phyloP scores from a whole-genome alignment of 2,113 vertebrate genomes.

The Aix galericulata region DNA sequence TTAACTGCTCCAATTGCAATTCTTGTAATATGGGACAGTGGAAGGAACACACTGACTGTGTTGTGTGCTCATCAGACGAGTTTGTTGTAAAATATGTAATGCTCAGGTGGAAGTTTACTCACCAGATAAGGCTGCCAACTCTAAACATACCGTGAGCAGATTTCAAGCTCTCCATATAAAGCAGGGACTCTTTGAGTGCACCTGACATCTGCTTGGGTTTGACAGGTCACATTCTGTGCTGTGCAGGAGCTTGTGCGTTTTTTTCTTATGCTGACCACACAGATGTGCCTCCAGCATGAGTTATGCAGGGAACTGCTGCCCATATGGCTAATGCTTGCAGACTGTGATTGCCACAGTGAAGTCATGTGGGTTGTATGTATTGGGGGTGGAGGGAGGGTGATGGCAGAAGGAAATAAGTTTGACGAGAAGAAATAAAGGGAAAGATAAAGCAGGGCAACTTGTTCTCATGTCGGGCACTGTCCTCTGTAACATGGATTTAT shows the following conservation, averaged over 20 bases:
- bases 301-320: not conserved
- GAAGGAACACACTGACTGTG: not conserved
- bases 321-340: not conserved
- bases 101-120: not conserved
- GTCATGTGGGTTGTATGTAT: not conserved
- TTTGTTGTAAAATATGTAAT: not conserved
- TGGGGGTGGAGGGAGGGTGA: not conserved
- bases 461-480: not conserved
- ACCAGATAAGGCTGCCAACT: not conserved
- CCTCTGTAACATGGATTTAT: constrained; percentile 1
- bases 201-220: not conserved
- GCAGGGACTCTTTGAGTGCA: not conserved
- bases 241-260: not conserved
- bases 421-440: not conserved
- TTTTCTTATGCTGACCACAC: fast-evolving
- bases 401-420: not conserved
- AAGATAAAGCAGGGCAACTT: not conserved
- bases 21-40: not conserved
- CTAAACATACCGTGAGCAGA: not conserved
- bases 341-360: not conserved
- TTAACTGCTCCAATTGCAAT: not conserved
- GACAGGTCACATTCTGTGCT: not conserved
- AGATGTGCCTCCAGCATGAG: not conserved
- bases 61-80: not conserved
- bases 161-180: not conserved